Conservation (phyloP, 2,888 invertebrate species). For the Rapana venosa region DNA sequence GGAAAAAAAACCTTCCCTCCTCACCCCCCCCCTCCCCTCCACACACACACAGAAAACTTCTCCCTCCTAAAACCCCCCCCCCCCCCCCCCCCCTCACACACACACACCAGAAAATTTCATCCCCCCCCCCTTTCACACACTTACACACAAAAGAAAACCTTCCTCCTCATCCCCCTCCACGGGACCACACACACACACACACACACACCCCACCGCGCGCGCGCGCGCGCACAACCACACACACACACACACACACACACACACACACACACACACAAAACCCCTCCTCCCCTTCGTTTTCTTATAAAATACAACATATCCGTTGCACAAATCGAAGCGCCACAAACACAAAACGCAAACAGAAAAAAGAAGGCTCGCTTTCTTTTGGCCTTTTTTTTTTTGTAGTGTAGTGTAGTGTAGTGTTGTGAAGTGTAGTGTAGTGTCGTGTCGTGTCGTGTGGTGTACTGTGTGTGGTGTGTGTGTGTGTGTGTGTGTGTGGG, state of each 20-base stretch:
- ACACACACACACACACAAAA: not conserved
- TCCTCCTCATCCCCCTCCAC: not conserved
- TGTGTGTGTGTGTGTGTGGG: no score
- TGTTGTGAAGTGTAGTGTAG: no score
- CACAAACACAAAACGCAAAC: conserved; percentile 4
- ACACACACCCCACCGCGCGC: not conserved
- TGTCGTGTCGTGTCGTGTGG: no score
- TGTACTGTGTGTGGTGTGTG: no score
- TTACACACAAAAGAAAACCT: not conserved
- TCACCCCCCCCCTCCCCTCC: not conserved
- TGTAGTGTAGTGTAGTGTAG: not conserved
- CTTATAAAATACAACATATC: not conserved
- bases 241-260: conserved; percentile 1
- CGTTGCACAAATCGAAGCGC: conserved; percentile 34
- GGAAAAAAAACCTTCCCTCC: no score
- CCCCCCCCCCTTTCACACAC: not conserved
- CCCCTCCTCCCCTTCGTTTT: not conserved
- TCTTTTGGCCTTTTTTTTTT: not conserved
- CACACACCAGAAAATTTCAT: not conserved
- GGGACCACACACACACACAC: not conserved
- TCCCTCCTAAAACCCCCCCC: no score
- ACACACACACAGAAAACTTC: not conserved
- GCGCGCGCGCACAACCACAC: not conserved
- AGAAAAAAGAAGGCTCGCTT: not conserved
- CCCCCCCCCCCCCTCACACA: no score